A percentile compares a stretch with the other conserved stretches of the same genome.
Evolutionary conservation across 2,797 vertebrate species (phyloP).

Genomic region (Harpagifer antarcticus): DNA sequence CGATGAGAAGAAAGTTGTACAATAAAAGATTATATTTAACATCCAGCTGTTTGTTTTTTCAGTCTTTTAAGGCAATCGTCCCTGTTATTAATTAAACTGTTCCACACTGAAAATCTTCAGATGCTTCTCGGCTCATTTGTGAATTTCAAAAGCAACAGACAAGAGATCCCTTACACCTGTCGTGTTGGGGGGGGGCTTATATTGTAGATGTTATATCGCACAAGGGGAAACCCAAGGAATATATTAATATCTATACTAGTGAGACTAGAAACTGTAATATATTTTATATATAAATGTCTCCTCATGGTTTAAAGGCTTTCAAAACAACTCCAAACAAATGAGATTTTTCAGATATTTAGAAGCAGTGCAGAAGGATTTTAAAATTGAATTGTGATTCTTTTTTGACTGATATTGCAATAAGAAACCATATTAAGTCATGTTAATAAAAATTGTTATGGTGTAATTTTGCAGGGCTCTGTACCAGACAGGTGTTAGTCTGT

Average conservation of each 20-base stretch:
- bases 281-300: neutral
- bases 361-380: too few relatives aligned
- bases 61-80: conserved; percentile 5
- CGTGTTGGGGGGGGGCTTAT: neutral
- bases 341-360: neutral
- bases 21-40: conserved; percentile 67
- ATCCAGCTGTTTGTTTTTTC: conserved; percentile 36
- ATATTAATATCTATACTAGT: neutral
- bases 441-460: too few relatives aligned
- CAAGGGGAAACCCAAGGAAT: neutral
- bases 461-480: too few relatives aligned
- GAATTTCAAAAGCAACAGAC: neutral
- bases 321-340: neutral
- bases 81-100: conserved; percentile 39
- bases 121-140: conserved; percentile 1
- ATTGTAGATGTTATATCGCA: neutral
- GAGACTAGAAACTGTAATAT: neutral
- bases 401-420: too few relatives aligned
- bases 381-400: too few relatives aligned
- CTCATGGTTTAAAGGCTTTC: neutral
- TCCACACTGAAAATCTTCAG: conserved; percentile 17
- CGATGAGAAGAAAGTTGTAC: conserved; percentile 56
- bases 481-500: too few relatives aligned
- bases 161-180: neutral
- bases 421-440: too few relatives aligned